Evolutionary conservation across 2,888 invertebrate genomes (phyloP).

Genomic region (Nowickia ferox): DNA sequence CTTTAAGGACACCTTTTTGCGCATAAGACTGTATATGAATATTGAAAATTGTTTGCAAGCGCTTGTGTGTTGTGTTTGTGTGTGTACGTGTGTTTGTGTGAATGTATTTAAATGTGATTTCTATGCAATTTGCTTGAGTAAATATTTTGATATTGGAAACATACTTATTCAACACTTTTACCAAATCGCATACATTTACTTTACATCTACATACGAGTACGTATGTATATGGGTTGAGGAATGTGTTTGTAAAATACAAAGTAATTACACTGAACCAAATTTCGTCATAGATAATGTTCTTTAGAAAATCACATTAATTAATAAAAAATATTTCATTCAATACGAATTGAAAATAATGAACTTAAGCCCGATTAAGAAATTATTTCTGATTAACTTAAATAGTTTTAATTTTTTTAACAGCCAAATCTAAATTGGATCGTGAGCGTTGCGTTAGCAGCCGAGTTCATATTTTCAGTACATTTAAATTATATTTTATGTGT

Average conservation of each 20-base stretch:
- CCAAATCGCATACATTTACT: conserved; percentile 43
- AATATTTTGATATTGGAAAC: conserved; percentile 69
- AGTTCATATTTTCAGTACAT: neutral
- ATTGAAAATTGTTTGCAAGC: conserved; percentile 11
- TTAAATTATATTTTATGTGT: no score
- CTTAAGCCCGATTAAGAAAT: no score
- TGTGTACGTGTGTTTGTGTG: conserved; percentile 15
- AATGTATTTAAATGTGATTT: conserved; percentile 69
- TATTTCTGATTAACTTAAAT: no score
- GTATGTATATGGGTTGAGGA: neutral
- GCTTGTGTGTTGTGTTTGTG: neutral
- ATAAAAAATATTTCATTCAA: no score
- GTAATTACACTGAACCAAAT: conserved; percentile 1
- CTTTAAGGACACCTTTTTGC: neutral
- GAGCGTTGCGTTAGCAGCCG: neutral
- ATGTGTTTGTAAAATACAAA: neutral
- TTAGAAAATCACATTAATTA: no score
- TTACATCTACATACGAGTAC: no score
- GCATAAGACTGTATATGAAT: conserved; percentile 1
- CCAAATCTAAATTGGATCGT: neutral
- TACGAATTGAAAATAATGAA: no score
- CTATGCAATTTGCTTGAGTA: conserved; percentile 70
- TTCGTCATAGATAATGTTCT: neutral
- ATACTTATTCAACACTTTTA: conserved; percentile 67
- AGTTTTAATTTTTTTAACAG: neutral